Base-by-base conservation (phyloP, 2,797 vertebrate species). In the Diceros bicornis region DNA sequence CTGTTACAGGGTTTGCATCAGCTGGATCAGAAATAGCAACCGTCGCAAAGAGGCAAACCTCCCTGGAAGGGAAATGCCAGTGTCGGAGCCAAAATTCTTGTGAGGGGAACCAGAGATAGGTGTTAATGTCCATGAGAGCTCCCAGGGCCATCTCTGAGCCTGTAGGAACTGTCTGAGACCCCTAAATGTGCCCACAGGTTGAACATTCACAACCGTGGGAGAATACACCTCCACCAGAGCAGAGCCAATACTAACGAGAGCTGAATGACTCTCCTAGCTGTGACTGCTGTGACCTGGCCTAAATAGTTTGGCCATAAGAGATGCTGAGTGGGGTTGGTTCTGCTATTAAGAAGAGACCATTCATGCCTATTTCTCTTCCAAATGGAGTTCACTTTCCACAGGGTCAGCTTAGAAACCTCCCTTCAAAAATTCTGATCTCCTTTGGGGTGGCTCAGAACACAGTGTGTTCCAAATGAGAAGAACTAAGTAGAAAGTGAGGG, bases 381-480 rank as follows among this genome's bases (percentile, higher is more conserved):
- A 32, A 72, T n/a, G 34, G 37, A 92, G 27, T 85, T 71, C 50
- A 3, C 21, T 66, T 18, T 78, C 55, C 83, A 37, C 25, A 14
- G 18, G 4, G 5, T 44, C 78, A 89, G 5, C 57, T 90, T 92
- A 68, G 55, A 95, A 83, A 82, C 20, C 25, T 68, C n/a, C 52
- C 41, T 44, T 50, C 92, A 66, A 93, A 91, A 27, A 92, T 44
- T 27, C 21, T 64, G 29, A 21, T 90, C 41, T 86, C 55, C 25
- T 95, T 62, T 32, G 41, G 74, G 32, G 44, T 96, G 25, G 75
- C 78, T 96, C 71, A 34, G 12, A 85, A 74, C 14, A n/a, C 13
- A 37, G 16, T 34, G 25, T 79, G 32, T 92, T 96, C 91, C 55
- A 61, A 75, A 79, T 83, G 78, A 93, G 77, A 64, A 94, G 57